phyloP scores from a whole-genome alignment of 2,113 vertebrate species.

The Acrocephalus kingi region DNA sequence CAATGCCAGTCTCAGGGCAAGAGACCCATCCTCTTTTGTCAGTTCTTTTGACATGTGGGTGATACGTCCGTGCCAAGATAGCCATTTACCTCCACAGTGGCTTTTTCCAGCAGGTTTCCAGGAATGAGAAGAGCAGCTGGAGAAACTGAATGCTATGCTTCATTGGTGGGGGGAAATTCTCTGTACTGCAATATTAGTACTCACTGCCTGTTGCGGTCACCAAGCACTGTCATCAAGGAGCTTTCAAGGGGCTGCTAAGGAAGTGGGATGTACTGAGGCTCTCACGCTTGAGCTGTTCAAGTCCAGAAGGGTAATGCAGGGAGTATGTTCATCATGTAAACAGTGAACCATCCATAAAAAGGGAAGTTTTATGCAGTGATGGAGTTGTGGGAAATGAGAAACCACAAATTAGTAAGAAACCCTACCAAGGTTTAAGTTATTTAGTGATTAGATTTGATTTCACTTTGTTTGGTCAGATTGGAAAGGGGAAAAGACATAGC shows the following conservation, averaged over 20 bases:
- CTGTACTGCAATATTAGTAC: slow-evolving; percentile 67
- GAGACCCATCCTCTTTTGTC: neutral
- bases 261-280: slow-evolving; percentile 68
- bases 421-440: neutral
- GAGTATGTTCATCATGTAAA: slow-evolving; percentile 65
- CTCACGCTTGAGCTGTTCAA: slow-evolving; percentile 66
- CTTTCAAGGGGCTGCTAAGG: slow-evolving; percentile 70
- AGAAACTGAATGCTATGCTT: slow-evolving; percentile 70
- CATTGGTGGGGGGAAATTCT: slow-evolving; percentile 66
- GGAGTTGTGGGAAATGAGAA: slow-evolving; percentile 41
- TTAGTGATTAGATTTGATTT: slow-evolving; percentile 50
- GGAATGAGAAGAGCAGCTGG: slow-evolving; percentile 69
- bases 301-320: slow-evolving; percentile 56
- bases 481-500: neutral
- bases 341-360: slow-evolving; percentile 27
- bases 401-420: slow-evolving; percentile 38
- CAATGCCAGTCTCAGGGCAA: neutral
- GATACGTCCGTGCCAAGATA: neutral
- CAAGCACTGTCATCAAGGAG: slow-evolving; percentile 67
- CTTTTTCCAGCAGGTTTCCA: slow-evolving; percentile 68
- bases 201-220: slow-evolving; percentile 71
- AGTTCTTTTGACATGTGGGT: slow-evolving; percentile 10
- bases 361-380: neutral
- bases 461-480: neutral
- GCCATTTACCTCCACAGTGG: slow-evolving; percentile 17